phyloP scores from a whole-genome alignment of 2,113 vertebrate genomes.

The Peromyscus californicus region DNA sequence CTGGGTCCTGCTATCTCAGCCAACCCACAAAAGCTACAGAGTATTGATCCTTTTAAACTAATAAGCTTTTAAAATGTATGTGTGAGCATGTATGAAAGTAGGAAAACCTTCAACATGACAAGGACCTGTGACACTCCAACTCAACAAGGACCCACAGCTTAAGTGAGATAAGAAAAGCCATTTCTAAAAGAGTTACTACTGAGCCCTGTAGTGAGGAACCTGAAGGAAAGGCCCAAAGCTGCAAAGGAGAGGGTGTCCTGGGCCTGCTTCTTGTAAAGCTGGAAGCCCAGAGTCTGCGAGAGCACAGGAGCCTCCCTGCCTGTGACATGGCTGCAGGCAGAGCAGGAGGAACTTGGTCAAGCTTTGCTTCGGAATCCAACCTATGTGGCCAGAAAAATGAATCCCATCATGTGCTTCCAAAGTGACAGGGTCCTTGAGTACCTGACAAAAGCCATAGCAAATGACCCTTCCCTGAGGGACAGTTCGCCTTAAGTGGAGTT shows the following conservation, averaged over 20 bases:
- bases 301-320: neutral
- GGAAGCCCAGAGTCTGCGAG: too few relatives aligned
- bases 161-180: too few relatives aligned
- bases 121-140: neutral
- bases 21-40: neutral
- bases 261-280: neutral
- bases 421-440: neutral
- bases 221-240: neutral
- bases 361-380: too few relatives aligned
- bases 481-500: neutral
- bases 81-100: neutral
- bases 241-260: neutral
- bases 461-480: too few relatives aligned
- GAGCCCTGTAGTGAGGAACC: fast-evolving
- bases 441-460: neutral
- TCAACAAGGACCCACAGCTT: too few relatives aligned
- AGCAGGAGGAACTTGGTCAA: neutral
- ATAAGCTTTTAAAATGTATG: too few relatives aligned
- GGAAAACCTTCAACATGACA: neutral
- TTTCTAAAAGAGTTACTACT: fast-evolving
- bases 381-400: neutral
- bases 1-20: neutral
- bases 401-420: neutral
- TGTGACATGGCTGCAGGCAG: neutral
- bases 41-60: neutral